Evolutionary conservation across 2,888 invertebrate genomes (phyloP), one percentile per base, ranked within the genome.

Genomic region (Colletes collaris): DNA sequence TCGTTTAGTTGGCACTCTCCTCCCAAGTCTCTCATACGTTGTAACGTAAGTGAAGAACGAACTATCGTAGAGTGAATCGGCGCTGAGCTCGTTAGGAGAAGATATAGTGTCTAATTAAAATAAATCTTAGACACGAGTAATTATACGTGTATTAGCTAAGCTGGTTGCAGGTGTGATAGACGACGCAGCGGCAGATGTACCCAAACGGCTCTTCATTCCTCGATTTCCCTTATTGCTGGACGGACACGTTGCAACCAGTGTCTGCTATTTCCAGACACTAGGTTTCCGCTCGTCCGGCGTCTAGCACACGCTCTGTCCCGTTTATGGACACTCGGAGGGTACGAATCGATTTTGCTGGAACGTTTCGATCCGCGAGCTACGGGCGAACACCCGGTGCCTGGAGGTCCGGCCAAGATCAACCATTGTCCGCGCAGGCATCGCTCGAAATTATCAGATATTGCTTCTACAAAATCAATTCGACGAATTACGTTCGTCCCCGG

Each of bases 111-210:
- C 91, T 92, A 92, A 92, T 92, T 93, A 92, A 93, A 93, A 93
- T 93, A 93, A 93, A 93, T 93, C 92, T 93, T 92, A 92, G 92
- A 91, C 91, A 90, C 90, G 92, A 92, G 92, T 92, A 92, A 93
- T 93, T 93, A 93, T 93, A 93, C 92, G 92, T 92, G 92, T 93
- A 93, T 93, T 93, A 93, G 93, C 91, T 89, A 86, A 90, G 82
- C 87, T 90, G 85, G 90, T 86, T 88, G 87, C 86, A 82, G 83
- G 84, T 83, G 90, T 93, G 92, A 93, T 93, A 89, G 91, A 92
- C 92, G 93, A 92, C 87, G 87, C 89, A 91, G 92, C 92, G 90
- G 92, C 92, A 92, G 93, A 92, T 92, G 93, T 92, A 92, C 89
- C 90, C 89, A 92, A 93, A 92, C 90, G 92, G 91, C 93, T 92